Evolutionary conservation across 2,888 invertebrate genomes (phyloP).

Genomic region (Mythimna ferrago): DNA sequence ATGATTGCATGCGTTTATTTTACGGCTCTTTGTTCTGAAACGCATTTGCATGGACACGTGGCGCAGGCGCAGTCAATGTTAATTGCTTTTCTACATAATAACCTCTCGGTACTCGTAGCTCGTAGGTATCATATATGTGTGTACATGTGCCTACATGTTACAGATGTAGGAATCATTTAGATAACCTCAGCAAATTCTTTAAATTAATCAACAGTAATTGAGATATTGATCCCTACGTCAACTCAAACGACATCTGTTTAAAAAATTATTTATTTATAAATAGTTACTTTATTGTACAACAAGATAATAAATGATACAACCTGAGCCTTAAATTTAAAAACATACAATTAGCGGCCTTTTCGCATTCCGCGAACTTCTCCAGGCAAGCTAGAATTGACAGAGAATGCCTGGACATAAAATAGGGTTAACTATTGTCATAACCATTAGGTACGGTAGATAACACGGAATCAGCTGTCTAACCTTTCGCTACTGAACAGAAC

Average conservation of each 20-base stretch:
- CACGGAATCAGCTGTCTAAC: no score
- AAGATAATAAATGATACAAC: no score
- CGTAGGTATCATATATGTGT: slow-evolving; percentile 30
- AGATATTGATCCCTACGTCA: background rate
- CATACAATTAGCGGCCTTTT: background rate
- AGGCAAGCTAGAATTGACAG: no score
- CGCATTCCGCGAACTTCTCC: no score
- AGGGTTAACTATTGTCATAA: background rate
- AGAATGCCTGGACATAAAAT: no score
- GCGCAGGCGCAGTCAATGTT: slow-evolving; percentile 68
- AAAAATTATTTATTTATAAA: no score
- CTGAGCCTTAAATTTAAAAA: no score
- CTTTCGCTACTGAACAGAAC: background rate
- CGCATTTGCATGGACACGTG: slow-evolving; percentile 76
- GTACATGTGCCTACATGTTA: slow-evolving; percentile 16
- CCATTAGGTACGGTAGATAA: background rate
- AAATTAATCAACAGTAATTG: background rate
- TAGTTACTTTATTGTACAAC: no score
- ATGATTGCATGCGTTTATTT: slow-evolving; percentile 73
- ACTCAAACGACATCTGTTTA: background rate
- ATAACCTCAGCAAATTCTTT: background rate
- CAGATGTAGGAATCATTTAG: background rate
- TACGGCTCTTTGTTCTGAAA: slow-evolving; percentile 78
- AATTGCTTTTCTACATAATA: slow-evolving; percentile 71
- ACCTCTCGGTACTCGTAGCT: slow-evolving; percentile 48